These are phyloP conservation scores for Dromius quadrimaculatus DNA, from an alignment of 2,888 invertebrate genomes.

Conservation along the genomic window DNA sequence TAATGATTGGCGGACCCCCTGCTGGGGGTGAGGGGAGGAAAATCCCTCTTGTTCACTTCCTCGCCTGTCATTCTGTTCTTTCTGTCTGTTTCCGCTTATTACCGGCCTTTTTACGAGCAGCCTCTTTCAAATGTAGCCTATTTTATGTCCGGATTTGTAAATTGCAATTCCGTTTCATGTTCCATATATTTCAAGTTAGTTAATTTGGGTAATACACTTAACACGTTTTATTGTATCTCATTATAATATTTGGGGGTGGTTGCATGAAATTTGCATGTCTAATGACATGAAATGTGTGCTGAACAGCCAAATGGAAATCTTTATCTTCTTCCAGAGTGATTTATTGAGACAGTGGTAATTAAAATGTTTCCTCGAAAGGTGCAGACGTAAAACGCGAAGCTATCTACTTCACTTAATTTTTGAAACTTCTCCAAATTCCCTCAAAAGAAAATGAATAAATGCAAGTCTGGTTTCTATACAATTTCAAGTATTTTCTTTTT, in stretches of 20 bases:
- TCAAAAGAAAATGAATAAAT: too few species aligned
- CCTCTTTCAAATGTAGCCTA: conserved; percentile 35
- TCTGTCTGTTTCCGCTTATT: conserved; percentile 45
- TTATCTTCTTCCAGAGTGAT: conserved; percentile 30
- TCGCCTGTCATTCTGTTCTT: conserved; percentile 3
- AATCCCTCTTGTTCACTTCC: conserved; percentile 3
- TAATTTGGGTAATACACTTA: conserved; percentile 49
- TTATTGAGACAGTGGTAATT: conserved; percentile 47
- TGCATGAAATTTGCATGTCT: conserved; percentile 49
- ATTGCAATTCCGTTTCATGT: conserved; percentile 48
- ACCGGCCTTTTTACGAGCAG: conserved; percentile 42
- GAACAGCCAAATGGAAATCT: conserved; percentile 24
- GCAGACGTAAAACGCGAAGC: conserved; percentile 31
- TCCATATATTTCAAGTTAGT: conserved; percentile 44
- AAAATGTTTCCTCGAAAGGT: conserved; percentile 50
- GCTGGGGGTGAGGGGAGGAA: too few species aligned
- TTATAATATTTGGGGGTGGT: conserved; percentile 45
- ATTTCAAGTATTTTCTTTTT: too few species aligned
- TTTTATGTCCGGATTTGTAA: conserved; percentile 49
- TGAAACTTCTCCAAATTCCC: too few species aligned
- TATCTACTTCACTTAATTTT: too few species aligned
- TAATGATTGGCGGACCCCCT: too few species aligned
- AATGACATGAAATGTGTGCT: conserved; percentile 46
- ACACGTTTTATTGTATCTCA: conserved; percentile 50
- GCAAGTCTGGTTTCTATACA: neutral